Evolutionary conservation across 2,797 vertebrate species (phyloP).

Genomic region (Cryptoprocta ferox): DNA sequence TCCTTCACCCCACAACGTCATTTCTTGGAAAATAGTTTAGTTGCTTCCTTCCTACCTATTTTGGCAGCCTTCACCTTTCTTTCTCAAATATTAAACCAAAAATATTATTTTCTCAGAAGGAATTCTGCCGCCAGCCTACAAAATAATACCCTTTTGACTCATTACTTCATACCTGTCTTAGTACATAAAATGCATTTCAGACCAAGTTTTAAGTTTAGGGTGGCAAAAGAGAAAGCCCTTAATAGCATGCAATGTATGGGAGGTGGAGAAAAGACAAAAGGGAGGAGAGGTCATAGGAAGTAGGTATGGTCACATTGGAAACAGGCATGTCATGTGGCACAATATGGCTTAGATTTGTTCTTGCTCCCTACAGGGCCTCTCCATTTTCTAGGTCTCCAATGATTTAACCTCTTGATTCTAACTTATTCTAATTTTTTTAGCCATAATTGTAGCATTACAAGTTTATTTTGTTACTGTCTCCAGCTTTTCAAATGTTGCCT

Average conservation of each 20-base stretch:
- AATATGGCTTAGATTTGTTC: neutral
- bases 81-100: neutral
- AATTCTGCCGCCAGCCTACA: neutral
- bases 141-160: neutral
- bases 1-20: neutral
- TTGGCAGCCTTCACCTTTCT: neutral
- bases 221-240: neutral
- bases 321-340: accelerated
- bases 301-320: accelerated
- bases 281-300: too few species aligned
- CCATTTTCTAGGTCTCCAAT: neutral
- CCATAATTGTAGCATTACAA: neutral
- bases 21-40: neutral
- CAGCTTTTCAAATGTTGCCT: conserved; percentile 61
- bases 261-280: neutral
- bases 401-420: neutral
- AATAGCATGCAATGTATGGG: neutral
- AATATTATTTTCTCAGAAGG: neutral
- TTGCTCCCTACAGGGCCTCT: neutral
- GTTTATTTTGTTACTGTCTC: conserved; percentile 54
- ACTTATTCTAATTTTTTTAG: neutral
- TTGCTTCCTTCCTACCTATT: neutral
- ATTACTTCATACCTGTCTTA: conserved; percentile 28
- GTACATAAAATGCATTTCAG: neutral
- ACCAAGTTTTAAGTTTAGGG: neutral